Conservation (phyloP, 2,113 vertebrate species). For the Apaloderma vittatum region DNA sequence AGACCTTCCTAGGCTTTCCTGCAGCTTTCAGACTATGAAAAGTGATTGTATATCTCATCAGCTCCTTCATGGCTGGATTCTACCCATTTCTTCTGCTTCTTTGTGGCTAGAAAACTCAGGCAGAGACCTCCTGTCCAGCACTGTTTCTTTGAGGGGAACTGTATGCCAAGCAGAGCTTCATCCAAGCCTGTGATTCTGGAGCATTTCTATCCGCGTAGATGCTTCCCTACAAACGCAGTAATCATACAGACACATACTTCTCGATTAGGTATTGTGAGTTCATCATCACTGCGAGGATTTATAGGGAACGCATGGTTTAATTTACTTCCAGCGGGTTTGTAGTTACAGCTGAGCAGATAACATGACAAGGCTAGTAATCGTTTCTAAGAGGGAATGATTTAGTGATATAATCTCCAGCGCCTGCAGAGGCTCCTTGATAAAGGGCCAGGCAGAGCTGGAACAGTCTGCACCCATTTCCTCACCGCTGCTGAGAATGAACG, state of each 20-base stretch:
- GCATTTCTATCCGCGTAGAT: not conserved
- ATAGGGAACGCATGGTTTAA: not conserved
- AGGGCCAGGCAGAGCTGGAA: slow-evolving; percentile 47
- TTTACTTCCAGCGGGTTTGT: slow-evolving; percentile 11
- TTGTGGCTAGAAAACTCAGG: not conserved
- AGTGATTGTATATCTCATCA: not conserved
- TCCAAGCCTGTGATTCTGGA: rapidly evolving
- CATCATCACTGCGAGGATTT: not conserved
- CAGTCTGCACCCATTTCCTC: slow-evolving; percentile 24
- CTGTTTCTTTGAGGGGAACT: not conserved
- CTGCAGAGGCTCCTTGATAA: slow-evolving; percentile 30
- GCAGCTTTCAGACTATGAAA: not conserved
- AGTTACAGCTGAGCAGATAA: slow-evolving; percentile 41
- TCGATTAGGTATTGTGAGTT: not conserved
- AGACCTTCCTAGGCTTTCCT: not conserved
- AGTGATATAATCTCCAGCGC: not conserved
- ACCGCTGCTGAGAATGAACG: not conserved
- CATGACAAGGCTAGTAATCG: not conserved
- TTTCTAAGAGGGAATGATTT: slow-evolving; percentile 33
- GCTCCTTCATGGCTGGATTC: not conserved
- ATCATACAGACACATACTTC: rapidly evolving
- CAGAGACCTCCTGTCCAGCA: not conserved
- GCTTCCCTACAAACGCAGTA: not conserved
- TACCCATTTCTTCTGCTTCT: not conserved
- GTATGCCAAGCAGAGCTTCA: not conserved